Evolutionary conservation across 2,113 vertebrate species (phyloP), one percentile per base, ranked within the genome.

Genomic region (Proteles cristata): DNA sequence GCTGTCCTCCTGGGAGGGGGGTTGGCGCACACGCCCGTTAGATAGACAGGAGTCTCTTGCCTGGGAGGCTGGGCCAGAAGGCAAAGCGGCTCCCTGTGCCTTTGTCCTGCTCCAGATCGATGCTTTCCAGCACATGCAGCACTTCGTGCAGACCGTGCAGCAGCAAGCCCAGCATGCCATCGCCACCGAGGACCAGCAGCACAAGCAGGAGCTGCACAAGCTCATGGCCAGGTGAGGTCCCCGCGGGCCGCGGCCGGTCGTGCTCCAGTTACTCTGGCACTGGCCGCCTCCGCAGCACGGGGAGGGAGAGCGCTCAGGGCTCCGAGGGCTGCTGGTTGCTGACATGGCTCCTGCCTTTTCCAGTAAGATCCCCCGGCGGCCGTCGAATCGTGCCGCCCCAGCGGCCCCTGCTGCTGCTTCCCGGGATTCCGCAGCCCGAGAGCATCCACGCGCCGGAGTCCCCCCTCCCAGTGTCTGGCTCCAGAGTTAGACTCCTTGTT

Each of bases 81-180:
- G 68, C 82, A 33, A 33, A n/a, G 50, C 25, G 55, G 35, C 69
- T n/a, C 39, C 65, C 71, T 61, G 11, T 84, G 76, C 61, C 43
- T 88, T 10, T 76, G 79, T 81, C 96, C 58, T 11, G 23, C 98
- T 97, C 0, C 98, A 99, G 99, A 99, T 99, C 0, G 99, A 99
- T 0, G 99, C 99, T 0, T 99, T 99, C 98, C 99, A 99, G 98
- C 99, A 99, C 98, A 99, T 99, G 99, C 99, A 99, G 98, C 99
- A 99, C 98, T 99, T 99, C 21, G 99, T 99, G 14, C 99, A 99
- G 98, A 99, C 99, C 1, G 99, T 99, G 99, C 99, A 99, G 97
- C 99, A 99, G 96, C 99, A 99, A 94, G 99, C 99, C 0, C 99
- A 99, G 98, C 99, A 99, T 0, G 99, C 99, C 86, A 99, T 99